Percentiles rank a stretch among this genome's conserved stretches.
Conservation (phyloP, 2,797 vertebrate species). For the Xiphorhynchus erythropygius region DNA sequence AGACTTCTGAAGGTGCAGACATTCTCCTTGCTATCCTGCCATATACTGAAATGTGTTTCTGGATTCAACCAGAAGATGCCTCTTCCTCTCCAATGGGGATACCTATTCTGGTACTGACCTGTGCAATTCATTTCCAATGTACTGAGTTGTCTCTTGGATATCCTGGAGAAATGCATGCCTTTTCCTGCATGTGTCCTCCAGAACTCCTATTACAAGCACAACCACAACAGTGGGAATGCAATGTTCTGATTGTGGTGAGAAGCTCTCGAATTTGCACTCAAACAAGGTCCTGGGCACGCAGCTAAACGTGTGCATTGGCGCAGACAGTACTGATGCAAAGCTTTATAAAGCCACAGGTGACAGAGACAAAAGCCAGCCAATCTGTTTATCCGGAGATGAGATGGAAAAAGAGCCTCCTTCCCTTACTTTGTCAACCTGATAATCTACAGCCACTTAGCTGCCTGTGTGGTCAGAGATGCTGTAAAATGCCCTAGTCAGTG, state of each 20-base stretch:
- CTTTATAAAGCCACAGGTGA: neutral
- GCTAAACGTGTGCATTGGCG: neutral
- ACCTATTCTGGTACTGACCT: neutral
- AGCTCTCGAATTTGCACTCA: neutral
- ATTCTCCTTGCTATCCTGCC: neutral
- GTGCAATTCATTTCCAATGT: neutral
- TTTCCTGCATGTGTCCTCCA: neutral
- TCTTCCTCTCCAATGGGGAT: neutral
- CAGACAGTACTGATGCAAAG: neutral
- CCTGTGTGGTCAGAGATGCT: neutral
- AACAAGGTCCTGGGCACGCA: neutral
- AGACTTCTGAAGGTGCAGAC: neutral
- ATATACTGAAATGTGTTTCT: neutral
- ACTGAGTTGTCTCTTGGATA: neutral
- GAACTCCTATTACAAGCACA: neutral
- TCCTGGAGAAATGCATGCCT: neutral
- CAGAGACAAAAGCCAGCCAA: neutral
- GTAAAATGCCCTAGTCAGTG: neutral
- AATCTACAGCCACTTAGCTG: neutral
- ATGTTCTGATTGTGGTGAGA: neutral
- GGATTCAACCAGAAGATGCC: neutral
- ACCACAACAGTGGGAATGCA: neutral
- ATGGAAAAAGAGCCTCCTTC: neutral
- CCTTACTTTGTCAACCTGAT: neutral
- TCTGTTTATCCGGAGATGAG: neutral